These are phyloP conservation scores for rat (Rattus norvegicus) DNA, from an alignment of 2,113 vertebrate genomes.

Conservation along the genomic window DNA sequence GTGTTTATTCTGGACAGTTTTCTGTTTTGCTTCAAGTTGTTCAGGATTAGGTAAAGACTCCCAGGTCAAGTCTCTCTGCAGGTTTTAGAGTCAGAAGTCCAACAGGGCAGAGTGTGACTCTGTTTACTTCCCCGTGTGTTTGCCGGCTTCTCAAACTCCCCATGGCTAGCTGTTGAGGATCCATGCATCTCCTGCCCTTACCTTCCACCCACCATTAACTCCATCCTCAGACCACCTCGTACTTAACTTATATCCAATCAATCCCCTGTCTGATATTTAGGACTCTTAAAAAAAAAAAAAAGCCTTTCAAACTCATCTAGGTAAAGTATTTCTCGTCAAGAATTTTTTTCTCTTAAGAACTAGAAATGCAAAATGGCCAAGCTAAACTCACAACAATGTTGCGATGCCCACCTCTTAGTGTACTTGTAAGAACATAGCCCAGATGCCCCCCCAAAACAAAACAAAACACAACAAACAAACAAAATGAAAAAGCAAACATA, in stretches of 20 bases:
- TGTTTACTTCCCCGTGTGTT: not conserved
- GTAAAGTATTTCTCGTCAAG: slow-evolving; percentile 29
- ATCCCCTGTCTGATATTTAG: not conserved
- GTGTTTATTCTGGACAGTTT: not conserved
- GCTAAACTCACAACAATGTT: slow-evolving; percentile 27
- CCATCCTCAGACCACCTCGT: not conserved
- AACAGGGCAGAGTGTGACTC: not conserved
- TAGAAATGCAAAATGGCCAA: slow-evolving; percentile 37
- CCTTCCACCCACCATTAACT: not conserved
- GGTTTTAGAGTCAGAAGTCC: not conserved
- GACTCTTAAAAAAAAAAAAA: not conserved
- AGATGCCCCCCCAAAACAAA: too few relatives aligned
- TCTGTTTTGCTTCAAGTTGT: not conserved
- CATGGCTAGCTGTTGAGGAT: not conserved
- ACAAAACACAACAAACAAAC: too few relatives aligned
- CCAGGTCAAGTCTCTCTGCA: not conserved
- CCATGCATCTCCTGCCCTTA: not conserved
- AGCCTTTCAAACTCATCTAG: not conserved
- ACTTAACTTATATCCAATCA: not conserved
- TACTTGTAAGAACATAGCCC: not conserved
- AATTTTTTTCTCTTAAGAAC: slow-evolving; percentile 37
- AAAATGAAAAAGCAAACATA: not conserved
- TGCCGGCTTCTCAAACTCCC: not conserved
- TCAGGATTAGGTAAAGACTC: not conserved
- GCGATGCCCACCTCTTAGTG: not conserved